phyloP scores from a whole-genome alignment of 2,888 invertebrate genomes.

The Arenicola marina region DNA sequence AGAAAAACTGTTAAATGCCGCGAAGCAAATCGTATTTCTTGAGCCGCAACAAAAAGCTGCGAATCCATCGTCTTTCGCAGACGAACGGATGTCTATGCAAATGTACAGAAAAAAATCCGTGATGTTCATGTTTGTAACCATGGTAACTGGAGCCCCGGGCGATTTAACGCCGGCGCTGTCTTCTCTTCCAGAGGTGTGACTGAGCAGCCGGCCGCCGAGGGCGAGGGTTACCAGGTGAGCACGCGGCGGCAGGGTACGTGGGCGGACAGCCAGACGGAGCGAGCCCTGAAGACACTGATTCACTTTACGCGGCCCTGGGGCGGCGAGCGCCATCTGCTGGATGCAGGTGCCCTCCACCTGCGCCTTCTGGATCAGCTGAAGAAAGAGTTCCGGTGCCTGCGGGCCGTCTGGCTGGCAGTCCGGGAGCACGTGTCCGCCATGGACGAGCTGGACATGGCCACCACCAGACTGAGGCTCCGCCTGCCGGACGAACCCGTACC shows the following conservation, averaged over 20 bases:
- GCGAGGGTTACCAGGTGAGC: background rate
- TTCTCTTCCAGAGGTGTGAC: background rate
- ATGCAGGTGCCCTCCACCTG: constrained; percentile 66
- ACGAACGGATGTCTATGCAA: no score
- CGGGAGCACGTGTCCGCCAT: constrained; percentile 66
- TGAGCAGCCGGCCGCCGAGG: background rate
- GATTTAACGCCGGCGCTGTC: background rate
- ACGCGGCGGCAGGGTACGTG: constrained; percentile 67
- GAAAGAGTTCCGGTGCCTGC: constrained; percentile 67
- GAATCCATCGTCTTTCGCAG: no score
- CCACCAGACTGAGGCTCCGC: constrained; percentile 66
- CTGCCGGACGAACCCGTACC: constrained; percentile 60
- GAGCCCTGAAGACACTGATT: constrained; percentile 65
- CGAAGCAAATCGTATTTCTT: no score
- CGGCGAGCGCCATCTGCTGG: constrained; percentile 40
- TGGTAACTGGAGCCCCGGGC: no score
- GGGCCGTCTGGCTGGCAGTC: constrained; percentile 54
- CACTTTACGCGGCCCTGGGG: constrained; percentile 33
- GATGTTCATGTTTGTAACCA: no score
- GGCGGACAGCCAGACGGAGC: constrained; percentile 69
- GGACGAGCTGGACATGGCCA: constrained; percentile 77
- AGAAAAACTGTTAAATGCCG: no score
- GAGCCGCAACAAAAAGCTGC: no score
- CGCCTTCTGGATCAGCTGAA: constrained; percentile 69
- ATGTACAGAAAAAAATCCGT: no score